Evolutionary conservation across 1,140 invertebrate species (phyloP).

Genomic region (Papilio aristodemus): DNA sequence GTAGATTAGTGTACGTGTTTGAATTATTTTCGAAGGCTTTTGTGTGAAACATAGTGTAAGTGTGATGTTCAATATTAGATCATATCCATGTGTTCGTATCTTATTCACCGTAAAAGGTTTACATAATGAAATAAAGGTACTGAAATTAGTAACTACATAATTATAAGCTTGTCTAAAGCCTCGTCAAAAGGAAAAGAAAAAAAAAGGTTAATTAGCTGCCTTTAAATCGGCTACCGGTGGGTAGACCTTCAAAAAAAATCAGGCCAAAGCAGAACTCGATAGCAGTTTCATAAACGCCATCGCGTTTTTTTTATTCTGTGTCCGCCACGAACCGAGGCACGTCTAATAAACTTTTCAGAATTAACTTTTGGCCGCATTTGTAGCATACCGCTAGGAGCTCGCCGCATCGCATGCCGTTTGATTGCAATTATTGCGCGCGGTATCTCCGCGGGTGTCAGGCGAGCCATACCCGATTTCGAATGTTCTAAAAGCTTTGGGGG

Average conservation of each 20-base stretch:
- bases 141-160: slow-evolving; percentile 14
- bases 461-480: background rate
- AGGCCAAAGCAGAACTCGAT: slow-evolving; percentile 28
- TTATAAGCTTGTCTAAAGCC: slow-evolving; percentile 11
- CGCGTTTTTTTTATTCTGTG: slow-evolving; percentile 22
- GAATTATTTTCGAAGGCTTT: no score
- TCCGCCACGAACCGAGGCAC: slow-evolving; percentile 18
- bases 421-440: slow-evolving; percentile 33
- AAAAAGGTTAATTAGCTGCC: slow-evolving; percentile 29
- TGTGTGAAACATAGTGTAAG: no score
- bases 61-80: no score
- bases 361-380: slow-evolving; percentile 29
- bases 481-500: slow-evolving; percentile 25
- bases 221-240: slow-evolving; percentile 20
- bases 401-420: slow-evolving; percentile 35
- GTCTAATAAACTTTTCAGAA: slow-evolving; percentile 35
- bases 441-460: slow-evolving; percentile 34
- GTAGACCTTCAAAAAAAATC: slow-evolving; percentile 31
- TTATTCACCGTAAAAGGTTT: no score
- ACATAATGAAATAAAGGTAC: background rate
- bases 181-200: slow-evolving; percentile 10
- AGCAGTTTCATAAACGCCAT: slow-evolving; percentile 27
- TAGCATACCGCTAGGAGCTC: slow-evolving; percentile 18
- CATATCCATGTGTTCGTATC: no score
- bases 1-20: background rate